Conservation (phyloP, 2,113 vertebrate genomes). For the Tyto alba region DNA sequence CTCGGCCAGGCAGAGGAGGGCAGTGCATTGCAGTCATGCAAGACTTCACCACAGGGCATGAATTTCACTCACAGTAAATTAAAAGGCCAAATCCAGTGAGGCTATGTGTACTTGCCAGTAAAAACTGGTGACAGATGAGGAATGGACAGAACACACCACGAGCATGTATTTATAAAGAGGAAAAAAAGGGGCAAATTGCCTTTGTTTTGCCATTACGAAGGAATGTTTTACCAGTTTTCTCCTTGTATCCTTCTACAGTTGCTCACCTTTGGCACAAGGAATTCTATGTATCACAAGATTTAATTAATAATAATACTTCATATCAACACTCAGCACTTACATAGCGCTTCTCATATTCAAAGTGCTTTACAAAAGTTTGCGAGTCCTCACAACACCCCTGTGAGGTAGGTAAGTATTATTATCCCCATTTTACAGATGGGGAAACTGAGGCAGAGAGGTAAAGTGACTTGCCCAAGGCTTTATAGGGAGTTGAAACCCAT, state of each 20-base stretch:
- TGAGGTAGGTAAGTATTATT: constrained; percentile 59
- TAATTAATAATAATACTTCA: constrained; percentile 30
- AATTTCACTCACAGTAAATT: background rate
- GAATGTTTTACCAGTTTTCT: background rate
- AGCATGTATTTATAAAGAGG: background rate
- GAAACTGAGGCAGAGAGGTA: constrained; percentile 60
- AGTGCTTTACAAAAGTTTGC: constrained; percentile 56
- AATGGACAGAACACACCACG: background rate
- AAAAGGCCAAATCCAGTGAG: background rate
- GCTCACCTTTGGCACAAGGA: constrained; percentile 56
- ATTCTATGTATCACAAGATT: background rate
- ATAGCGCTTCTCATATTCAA: constrained; percentile 21
- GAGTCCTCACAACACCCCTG: constrained; percentile 66
- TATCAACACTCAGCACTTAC: constrained; percentile 41
- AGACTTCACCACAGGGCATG: background rate
- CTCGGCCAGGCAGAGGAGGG: background rate
- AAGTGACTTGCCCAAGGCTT: constrained; percentile 25
- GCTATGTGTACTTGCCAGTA: background rate
- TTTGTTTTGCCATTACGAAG: background rate
- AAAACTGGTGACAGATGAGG: background rate
- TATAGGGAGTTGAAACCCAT: background rate
- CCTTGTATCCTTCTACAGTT: background rate
- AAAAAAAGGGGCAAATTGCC: background rate
- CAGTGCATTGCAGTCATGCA: background rate
- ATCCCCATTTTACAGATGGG: constrained; percentile 48